Evolutionary conservation across 35 echinoderm and acorn worm species (phyloP).

Genomic region (Hemicentrotus pulcherrimus): DNA sequence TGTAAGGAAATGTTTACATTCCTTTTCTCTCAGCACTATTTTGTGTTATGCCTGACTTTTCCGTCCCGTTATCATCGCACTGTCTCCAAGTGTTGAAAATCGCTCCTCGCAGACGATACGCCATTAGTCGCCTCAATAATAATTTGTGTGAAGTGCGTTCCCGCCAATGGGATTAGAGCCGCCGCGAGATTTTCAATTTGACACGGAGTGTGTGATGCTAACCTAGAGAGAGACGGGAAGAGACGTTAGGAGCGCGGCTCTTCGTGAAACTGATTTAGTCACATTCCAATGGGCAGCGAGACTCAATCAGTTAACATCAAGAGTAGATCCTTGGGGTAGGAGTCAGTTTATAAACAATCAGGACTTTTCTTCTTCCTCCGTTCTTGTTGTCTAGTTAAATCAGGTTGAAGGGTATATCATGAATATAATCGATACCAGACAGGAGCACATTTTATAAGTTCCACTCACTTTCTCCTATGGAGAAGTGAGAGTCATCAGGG

Average conservation of each 20-base stretch:
- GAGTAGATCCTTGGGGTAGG: not conserved
- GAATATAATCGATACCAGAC: too few species aligned
- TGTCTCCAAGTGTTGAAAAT: not conserved
- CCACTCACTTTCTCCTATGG: too few species aligned
- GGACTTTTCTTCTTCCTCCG: too few species aligned
- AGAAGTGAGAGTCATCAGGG: too few species aligned
- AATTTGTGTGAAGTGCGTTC: conserved; percentile 38
- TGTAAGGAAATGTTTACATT: too few species aligned
- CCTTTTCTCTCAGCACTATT: not conserved
- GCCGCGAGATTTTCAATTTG: conserved; percentile 41
- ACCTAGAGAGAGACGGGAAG: not conserved
- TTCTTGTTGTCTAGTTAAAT: not conserved
- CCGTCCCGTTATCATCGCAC: not conserved
- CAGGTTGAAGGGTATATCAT: not conserved
- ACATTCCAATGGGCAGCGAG: conserved; percentile 40
- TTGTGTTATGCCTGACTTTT: not conserved
- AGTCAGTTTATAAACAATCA: not conserved
- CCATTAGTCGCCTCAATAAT: conserved; percentile 35
- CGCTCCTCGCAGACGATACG: conserved; percentile 31
- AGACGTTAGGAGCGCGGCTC: not conserved
- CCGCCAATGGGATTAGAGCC: conserved; percentile 43
- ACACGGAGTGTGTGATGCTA: conserved; percentile 22
- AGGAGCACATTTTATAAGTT: too few species aligned
- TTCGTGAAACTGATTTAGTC: conserved; percentile 6
- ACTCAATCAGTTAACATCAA: conserved; percentile 2